Evolutionary conservation across 2,888 invertebrate genomes (phyloP).

Genomic region (Drosophila neutralis): DNA sequence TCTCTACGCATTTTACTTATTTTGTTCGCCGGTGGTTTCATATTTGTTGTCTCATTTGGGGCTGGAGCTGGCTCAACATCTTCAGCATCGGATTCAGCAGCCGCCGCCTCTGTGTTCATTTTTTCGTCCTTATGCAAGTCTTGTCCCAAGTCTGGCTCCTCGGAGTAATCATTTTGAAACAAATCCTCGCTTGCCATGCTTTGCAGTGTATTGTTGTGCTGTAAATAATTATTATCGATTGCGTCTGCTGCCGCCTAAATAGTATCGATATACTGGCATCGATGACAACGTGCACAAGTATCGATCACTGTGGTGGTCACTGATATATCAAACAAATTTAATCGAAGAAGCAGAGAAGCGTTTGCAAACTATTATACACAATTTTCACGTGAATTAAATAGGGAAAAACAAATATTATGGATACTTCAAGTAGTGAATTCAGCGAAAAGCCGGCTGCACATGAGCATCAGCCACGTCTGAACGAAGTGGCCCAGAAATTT

Average conservation of each 20-base stretch:
- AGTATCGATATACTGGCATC: slow-evolving; percentile 39
- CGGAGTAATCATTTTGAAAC: slow-evolving; percentile 76
- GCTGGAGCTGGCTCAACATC: slow-evolving; percentile 20
- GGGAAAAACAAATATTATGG: slow-evolving; percentile 41
- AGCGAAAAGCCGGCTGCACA: slow-evolving; percentile 54
- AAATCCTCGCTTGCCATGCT: slow-evolving; percentile 82
- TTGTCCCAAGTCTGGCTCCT: slow-evolving; percentile 67
- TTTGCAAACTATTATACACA: slow-evolving; percentile 54
- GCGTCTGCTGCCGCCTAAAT: slow-evolving; percentile 47
- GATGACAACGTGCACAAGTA: slow-evolving; percentile 4
- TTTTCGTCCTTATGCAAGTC: slow-evolving; percentile 24
- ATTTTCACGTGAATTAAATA: slow-evolving; percentile 39
- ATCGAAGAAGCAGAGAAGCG: slow-evolving; percentile 28
- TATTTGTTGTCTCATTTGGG: slow-evolving; percentile 2
- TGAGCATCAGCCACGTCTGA: slow-evolving; percentile 77
- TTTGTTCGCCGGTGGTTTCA: slow-evolving; percentile 24
- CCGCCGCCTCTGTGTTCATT: slow-evolving; percentile 9
- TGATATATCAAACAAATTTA: slow-evolving; percentile 1
- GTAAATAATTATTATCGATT: background rate
- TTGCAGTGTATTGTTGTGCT: background rate
- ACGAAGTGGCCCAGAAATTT: slow-evolving; percentile 82
- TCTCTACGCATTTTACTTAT: slow-evolving; percentile 10
- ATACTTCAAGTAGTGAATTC: slow-evolving; percentile 59
- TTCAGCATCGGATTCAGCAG: slow-evolving; percentile 25
- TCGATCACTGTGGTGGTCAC: slow-evolving; percentile 11